A percentile compares a stretch with the other conserved stretches of the same genome.
phyloP scores from a whole-genome alignment of 1,140 invertebrate species.

The Paracyclopina nana region DNA sequence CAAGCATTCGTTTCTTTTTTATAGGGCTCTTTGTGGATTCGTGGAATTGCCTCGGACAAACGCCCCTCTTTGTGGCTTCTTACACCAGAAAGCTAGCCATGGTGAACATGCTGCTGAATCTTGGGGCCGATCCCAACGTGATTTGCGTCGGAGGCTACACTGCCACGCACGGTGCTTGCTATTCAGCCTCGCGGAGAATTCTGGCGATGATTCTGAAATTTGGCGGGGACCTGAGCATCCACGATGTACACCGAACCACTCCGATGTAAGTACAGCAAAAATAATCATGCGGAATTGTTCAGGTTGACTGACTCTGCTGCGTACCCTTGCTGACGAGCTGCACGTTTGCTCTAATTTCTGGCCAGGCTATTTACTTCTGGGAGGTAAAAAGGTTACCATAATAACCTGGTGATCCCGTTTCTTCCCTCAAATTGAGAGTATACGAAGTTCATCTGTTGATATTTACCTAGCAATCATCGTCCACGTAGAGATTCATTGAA shows the following conservation, averaged over 20 bases:
- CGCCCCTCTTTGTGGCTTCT: constrained; percentile 29
- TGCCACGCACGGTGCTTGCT: constrained; percentile 28
- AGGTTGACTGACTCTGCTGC: too few relatives aligned
- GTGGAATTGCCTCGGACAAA: constrained; percentile 28
- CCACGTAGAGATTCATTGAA: too few relatives aligned
- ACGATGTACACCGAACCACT: constrained; percentile 24
- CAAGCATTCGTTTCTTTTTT: too few relatives aligned
- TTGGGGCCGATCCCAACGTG: constrained; percentile 29
- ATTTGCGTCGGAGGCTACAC: constrained; percentile 25
- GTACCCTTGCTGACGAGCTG: too few relatives aligned
- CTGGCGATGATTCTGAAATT: constrained; percentile 25
- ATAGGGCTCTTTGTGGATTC: constrained; percentile 24
- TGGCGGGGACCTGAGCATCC: constrained; percentile 29
- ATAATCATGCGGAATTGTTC: too few relatives aligned
- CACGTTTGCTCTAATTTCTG: too few relatives aligned
- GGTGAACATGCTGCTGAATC: constrained; percentile 24
- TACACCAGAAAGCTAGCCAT: constrained; percentile 23
- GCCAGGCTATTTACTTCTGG: too few relatives aligned
- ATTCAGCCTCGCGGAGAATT: constrained; percentile 24
- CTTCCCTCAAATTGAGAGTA: too few relatives aligned
- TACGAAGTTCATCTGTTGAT: too few relatives aligned
- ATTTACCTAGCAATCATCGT: too few relatives aligned
- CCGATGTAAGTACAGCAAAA: constrained; percentile 18
- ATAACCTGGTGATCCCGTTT: too few relatives aligned
- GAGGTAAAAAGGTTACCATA: too few relatives aligned